Percentiles rank a stretch among this genome's conserved stretches.
These are phyloP conservation scores for Chaetodon auriga DNA, from an alignment of 2,113 vertebrate genomes.

Conservation along the genomic window DNA sequence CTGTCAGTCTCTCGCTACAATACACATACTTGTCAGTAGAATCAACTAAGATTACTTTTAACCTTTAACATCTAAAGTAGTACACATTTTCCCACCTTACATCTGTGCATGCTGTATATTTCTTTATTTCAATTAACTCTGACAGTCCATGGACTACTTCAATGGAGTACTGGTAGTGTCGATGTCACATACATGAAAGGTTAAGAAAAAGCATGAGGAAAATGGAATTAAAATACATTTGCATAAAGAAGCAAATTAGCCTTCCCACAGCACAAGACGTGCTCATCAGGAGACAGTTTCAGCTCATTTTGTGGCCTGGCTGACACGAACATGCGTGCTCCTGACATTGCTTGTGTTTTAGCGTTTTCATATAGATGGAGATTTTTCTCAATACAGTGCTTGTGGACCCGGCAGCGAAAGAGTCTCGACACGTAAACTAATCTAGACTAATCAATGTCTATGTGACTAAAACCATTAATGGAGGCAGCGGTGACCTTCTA, in stretches of 20 bases:
- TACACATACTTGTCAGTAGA: not conserved
- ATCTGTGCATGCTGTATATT: not conserved
- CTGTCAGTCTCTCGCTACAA: not conserved
- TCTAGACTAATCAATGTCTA: not conserved
- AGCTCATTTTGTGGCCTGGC: not conserved
- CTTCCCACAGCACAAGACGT: not conserved
- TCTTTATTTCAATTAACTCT: not conserved
- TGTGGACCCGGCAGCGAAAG: not conserved
- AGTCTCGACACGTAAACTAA: not conserved
- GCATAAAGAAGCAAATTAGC: conserved; percentile 1
- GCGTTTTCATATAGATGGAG: no score
- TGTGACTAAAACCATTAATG: not conserved
- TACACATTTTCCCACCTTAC: not conserved
- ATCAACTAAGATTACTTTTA: not conserved
- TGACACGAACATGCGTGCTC: no score
- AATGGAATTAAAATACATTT: not conserved
- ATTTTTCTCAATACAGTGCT: no score
- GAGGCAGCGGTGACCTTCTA: conserved; percentile 13
- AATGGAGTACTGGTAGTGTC: not conserved
- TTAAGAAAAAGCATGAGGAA: not conserved
- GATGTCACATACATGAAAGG: not conserved
- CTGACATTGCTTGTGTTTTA: no score
- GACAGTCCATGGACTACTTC: not conserved
- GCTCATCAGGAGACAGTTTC: conserved; percentile 25
- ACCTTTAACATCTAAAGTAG: not conserved